phyloP scores from a whole-genome alignment of 2,113 vertebrate species.

The Clarias batrachus region DNA sequence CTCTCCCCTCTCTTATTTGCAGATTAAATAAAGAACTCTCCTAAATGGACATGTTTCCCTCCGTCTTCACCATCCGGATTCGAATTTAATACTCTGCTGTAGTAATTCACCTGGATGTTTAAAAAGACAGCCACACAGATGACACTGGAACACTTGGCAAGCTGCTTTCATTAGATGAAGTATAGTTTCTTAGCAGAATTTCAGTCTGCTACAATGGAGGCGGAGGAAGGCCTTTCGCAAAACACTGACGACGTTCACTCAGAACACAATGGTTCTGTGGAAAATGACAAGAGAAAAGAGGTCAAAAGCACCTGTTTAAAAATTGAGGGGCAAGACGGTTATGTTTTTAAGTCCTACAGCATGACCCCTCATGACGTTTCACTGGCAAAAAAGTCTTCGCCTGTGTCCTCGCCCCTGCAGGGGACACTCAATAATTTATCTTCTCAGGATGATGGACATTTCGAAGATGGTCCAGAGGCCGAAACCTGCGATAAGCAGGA shows the following conservation, averaged over 20 bases:
- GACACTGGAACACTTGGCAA: conserved; percentile 61
- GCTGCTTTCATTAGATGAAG: conserved; percentile 62
- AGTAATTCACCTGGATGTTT: conserved; percentile 57
- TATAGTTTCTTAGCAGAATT: conserved; percentile 60
- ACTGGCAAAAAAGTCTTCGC: conserved; percentile 70
- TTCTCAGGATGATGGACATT: conserved; percentile 68
- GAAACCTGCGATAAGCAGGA: conserved; percentile 52
- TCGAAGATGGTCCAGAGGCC: conserved; percentile 55
- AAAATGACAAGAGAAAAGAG: conserved; percentile 67
- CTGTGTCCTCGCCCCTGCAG: conserved; percentile 72
- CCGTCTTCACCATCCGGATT: conserved; percentile 56
- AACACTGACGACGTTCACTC: conserved; percentile 60
- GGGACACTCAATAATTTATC: conserved; percentile 55
- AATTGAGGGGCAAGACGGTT: conserved; percentile 77
- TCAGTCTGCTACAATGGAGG: conserved; percentile 71
- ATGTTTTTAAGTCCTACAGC: conserved; percentile 77
- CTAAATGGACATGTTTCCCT: conserved; percentile 65
- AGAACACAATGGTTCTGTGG: conserved; percentile 60
- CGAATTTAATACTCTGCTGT: conserved; percentile 51
- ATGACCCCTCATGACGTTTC: conserved; percentile 60
- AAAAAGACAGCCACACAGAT: conserved; percentile 60
- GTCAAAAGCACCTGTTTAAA: conserved; percentile 72
- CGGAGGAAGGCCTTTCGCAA: conserved; percentile 67
- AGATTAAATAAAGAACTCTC: conserved; percentile 55
- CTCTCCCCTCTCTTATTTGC: conserved; percentile 24